Evolutionary conservation across 2,888 invertebrate genomes (phyloP), one percentile per base, ranked within the genome.

Genomic region (Conops quadrifasciatus): DNA sequence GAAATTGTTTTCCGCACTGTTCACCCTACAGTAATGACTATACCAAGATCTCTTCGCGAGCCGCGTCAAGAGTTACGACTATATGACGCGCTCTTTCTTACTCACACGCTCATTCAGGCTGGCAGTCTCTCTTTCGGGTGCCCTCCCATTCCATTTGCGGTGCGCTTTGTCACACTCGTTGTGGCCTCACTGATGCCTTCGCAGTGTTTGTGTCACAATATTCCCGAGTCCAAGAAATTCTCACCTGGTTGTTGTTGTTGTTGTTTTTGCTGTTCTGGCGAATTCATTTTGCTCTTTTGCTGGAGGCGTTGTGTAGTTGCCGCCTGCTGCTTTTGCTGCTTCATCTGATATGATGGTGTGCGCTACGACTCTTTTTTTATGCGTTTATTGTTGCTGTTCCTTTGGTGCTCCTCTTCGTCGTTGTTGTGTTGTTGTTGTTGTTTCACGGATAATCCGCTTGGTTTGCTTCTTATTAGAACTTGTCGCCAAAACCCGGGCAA

Each of bases 381-480:
- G 36, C 5, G 36, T 36, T 36, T 36, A 9, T 9, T 36, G 5
- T 36, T 9, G n/a, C n/a, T n/a, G n/a, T n/a, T n/a, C n/a, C n/a
- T n/a, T n/a, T n/a, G n/a, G n/a, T n/a, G n/a, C n/a, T n/a, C n/a
- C n/a, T n/a, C n/a, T n/a, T n/a, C n/a, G n/a, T n/a, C n/a, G n/a
- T n/a, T n/a, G n/a, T n/a, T n/a, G n/a, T n/a, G 26, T 62, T 43
- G 65, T 51, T 47, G 67, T 63, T 47, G 56, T 56, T 70, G 53
- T 59, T 67, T 71, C 71, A 62, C 60, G 66, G 73, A 74, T 75
- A 74, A 76, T 75, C 75, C 72, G 72, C 71, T 72, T 75, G 72
- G 72, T 68, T 72, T 71, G 69, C 64, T 72, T 71, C 73, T 76
- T 76, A 74, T 73, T 73, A 76, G 75, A 72, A 74, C 72, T 65